Evolutionary conservation across 2,797 vertebrate species (phyloP), one percentile per base, ranked within the genome.

Genomic region (Spatula versicolor): DNA sequence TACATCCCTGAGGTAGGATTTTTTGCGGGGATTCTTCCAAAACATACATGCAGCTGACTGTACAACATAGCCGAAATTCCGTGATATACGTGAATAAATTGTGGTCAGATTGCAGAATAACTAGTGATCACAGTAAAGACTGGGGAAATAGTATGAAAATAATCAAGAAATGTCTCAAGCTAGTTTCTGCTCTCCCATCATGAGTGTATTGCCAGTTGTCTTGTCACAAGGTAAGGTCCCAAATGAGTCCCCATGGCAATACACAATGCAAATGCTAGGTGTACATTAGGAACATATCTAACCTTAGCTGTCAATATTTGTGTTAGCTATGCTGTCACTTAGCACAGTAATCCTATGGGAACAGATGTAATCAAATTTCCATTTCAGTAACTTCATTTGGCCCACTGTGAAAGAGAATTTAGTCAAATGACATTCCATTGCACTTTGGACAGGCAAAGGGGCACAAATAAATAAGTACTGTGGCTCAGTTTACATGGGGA

Each of bases 341-440:
- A 45, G 37, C 31, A 19, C n/a, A 45, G 50, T 7, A 37, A 66
- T 48, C n/a, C 30, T 33, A 0, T 0, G 1, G 43, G 22, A 37
- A 25, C 33, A 55, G 37, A 5, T 25, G 31, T 37, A 52, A 55
- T 33, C 25, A 37, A 26, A 71, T 45, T n/a, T 69, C 31, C 2
- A 0, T 14, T 63, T 33, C 59, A 17, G 2, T 23, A 21, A 39
- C 15, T 83, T 58, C 18, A 18, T 0, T 0, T 59, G 35, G 8
- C 23, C 30, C 43, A 8, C 23, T 23, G 2, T 13, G 33, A 55
- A 63, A 83, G 37, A 26, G 15, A 5, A 71, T 85, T 79, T 11
- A 16, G 16, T 52, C 16, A 31, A 71, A 9, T 39, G 33, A 43
- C 46, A 7, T 59, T 74, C 23, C 17, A 31, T 62, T 62, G 37